A percentile compares a stretch with the other conserved stretches of the same genome.
Conservation (phyloP, 2,113 vertebrate genomes). For the Percopsis transmontana region DNA sequence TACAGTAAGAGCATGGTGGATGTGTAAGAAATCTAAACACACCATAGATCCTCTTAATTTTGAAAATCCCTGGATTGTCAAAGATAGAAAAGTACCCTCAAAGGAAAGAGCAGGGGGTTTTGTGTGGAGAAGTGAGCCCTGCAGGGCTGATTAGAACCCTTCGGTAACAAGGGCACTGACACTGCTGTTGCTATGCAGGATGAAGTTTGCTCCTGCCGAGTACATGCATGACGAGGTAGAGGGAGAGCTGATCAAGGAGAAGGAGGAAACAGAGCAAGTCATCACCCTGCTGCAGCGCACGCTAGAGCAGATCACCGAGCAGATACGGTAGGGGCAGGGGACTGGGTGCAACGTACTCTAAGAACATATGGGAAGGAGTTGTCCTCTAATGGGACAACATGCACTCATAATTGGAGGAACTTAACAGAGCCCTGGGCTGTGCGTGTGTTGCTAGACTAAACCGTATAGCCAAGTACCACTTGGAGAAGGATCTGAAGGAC, state of each 20-base stretch:
- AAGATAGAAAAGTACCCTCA: no score
- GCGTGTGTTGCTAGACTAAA: conserved; percentile 78
- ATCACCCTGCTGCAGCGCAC: conserved; percentile 78
- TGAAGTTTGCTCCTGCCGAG: conserved; percentile 79
- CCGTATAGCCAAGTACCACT: conserved; percentile 83
- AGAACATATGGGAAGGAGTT: neutral
- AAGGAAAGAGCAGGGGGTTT: no score
- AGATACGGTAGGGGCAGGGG: conserved; percentile 82
- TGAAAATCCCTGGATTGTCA: no score
- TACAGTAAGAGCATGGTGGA: conserved; percentile 54
- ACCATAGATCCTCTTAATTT: no score
- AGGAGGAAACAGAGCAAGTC: conserved; percentile 75
- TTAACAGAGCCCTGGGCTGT: neutral
- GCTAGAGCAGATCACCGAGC: conserved; percentile 83
- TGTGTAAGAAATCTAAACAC: no score
- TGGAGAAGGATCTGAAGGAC: conserved; percentile 89
- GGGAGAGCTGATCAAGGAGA: conserved; percentile 84
- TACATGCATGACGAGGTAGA: conserved; percentile 84
- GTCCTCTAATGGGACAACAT: neutral
- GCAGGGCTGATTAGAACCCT: neutral
- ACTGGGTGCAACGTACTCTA: neutral
- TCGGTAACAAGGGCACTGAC: neutral
- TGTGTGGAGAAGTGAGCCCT: no score
- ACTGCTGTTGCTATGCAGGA: conserved; percentile 66
- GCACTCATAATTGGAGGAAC: neutral